Conservation (phyloP, 1,140 invertebrate species). For the Drosophila setifemur region DNA sequence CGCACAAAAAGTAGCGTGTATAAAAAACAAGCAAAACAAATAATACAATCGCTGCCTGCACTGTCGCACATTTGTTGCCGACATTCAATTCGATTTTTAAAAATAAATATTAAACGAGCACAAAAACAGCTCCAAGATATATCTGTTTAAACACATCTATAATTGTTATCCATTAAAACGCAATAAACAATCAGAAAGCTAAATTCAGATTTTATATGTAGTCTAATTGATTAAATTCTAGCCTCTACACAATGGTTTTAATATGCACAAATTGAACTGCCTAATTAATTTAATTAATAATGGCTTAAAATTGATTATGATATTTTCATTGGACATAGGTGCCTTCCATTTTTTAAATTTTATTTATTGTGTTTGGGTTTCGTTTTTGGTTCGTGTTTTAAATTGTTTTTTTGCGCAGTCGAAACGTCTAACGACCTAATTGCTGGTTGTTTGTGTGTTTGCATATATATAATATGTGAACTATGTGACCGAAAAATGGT, state of each 20-base stretch:
- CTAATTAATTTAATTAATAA: no score
- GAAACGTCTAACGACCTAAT: conserved; percentile 52
- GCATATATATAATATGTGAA: conserved; percentile 31
- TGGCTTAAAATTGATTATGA: no score
- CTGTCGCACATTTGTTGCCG: conserved; percentile 33
- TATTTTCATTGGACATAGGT: no score
- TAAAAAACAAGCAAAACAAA: conserved; percentile 41
- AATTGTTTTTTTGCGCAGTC: conserved; percentile 18
- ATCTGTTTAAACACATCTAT: background rate
- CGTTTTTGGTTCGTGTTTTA: background rate
- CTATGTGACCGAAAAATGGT: conserved; percentile 18
- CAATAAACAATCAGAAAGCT: no score
- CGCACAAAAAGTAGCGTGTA: conserved; percentile 3
- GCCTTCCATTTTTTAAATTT: conserved; percentile 12
- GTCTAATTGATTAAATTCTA: no score
- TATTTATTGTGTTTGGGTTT: conserved; percentile 2
- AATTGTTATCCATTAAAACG: conserved; percentile 17
- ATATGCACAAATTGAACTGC: no score
- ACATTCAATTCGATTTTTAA: conserved; percentile 48
- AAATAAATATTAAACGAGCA: conserved; percentile 24
- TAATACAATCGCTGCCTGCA: conserved; percentile 23
- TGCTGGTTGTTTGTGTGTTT: conserved; percentile 37
- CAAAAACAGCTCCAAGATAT: background rate
- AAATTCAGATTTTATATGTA: no score
- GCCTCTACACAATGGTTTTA: no score